Evolutionary conservation across 2,797 vertebrate species (phyloP).

Genomic region (Tachyglossus aculeatus): DNA sequence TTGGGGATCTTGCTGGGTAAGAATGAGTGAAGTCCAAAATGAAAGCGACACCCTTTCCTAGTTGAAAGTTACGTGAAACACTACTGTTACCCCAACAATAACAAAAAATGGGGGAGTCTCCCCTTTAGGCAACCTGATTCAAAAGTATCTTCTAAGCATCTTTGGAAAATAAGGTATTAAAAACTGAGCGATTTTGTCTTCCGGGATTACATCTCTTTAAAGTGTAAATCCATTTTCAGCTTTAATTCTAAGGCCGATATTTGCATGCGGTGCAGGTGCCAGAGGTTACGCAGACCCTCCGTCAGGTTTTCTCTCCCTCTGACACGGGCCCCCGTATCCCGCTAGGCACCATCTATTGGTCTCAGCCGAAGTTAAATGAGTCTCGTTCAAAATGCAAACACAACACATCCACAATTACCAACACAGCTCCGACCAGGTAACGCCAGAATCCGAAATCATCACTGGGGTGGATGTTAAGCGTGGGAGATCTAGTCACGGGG

Average conservation of each 20-base stretch:
- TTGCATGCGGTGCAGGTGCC: background rate
- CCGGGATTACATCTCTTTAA: too few species aligned
- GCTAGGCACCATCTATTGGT: background rate
- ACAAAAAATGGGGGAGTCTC: too few species aligned
- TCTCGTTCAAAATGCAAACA: slow-evolving; percentile 24
- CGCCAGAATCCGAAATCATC: slow-evolving; percentile 38
- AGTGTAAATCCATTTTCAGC: background rate
- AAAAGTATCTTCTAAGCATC: too few species aligned
- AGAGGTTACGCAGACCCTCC: background rate
- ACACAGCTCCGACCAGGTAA: background rate
- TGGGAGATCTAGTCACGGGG: slow-evolving; percentile 27
- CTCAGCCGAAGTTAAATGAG: background rate
- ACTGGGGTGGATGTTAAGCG: slow-evolving; percentile 27
- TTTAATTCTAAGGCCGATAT: background rate
- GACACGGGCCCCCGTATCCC: background rate
- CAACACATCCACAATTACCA: slow-evolving; percentile 11
- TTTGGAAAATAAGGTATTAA: too few species aligned
- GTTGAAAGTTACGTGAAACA: too few species aligned
- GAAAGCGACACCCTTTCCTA: too few species aligned
- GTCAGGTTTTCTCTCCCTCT: fast-evolving
- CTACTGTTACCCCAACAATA: too few species aligned
- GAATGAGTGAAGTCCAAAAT: too few species aligned
- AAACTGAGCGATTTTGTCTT: too few species aligned
- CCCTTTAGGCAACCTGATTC: too few species aligned
- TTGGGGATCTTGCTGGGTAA: too few species aligned